phyloP scores from a whole-genome alignment of 2,888 invertebrate genomes.

The Dichetophora obliterata region DNA sequence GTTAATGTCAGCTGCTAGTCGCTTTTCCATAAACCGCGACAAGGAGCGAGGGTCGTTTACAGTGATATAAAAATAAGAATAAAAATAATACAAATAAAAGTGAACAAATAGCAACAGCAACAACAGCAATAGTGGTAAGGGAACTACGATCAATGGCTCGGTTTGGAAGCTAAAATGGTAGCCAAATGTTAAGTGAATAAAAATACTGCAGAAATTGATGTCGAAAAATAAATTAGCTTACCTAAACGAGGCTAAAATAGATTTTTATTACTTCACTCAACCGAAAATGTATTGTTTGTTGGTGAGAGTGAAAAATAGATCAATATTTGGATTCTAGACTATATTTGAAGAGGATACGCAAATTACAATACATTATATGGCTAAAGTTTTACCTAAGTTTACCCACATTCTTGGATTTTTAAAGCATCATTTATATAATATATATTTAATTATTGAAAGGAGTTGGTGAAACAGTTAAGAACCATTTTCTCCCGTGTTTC shows the following conservation, averaged over 20 bases:
- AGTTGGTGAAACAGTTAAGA: no score
- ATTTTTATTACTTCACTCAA: conserved; percentile 19
- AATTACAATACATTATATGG: conserved; percentile 8
- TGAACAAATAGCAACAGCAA: neutral
- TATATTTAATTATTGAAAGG: no score
- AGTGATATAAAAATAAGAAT: conserved; percentile 5
- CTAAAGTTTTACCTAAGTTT: neutral
- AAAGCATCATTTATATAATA: no score
- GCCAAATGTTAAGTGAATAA: conserved; percentile 15
- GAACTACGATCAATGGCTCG: neutral
- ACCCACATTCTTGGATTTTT: no score
- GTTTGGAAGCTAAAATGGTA: neutral
- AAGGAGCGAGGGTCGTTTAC: neutral
- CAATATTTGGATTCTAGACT: neutral
- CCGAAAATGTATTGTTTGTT: neutral
- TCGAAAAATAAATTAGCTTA: conserved; percentile 31
- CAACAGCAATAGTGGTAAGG: neutral
- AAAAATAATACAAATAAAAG: neutral
- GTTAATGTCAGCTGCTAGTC: neutral
- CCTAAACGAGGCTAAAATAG: conserved; percentile 24
- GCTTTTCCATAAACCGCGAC: neutral
- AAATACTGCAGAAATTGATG: neutral
- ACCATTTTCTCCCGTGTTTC: no score
- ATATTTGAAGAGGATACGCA: neutral
- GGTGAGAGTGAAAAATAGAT: no score